Percentiles rank a stretch among this genome's conserved stretches.
phyloP scores from a whole-genome alignment of 2,888 invertebrate genomes.

The Thysanoteuthis rhombus region DNA sequence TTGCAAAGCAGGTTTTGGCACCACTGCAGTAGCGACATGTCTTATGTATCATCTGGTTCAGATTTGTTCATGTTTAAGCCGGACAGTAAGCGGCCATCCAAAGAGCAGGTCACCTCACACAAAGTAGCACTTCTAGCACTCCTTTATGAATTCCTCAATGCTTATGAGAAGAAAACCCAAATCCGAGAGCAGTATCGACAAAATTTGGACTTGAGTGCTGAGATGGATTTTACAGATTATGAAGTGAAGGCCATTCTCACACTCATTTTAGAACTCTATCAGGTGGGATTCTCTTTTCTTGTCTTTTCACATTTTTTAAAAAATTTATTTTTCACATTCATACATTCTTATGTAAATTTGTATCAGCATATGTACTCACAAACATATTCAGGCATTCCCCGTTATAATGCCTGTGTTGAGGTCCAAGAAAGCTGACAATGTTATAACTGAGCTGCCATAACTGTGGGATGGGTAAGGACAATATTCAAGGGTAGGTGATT shows the following conservation, averaged over 20 bases:
- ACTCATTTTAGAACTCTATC: conserved; percentile 30
- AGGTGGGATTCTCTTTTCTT: background rate
- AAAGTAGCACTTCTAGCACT: conserved; percentile 58
- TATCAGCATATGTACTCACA: too few relatives aligned
- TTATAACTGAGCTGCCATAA: too few relatives aligned
- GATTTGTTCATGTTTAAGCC: conserved; percentile 47
- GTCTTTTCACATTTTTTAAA: background rate
- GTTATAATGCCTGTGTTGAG: too few relatives aligned
- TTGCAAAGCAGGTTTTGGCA: background rate
- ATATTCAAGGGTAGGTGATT: too few relatives aligned
- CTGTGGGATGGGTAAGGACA: too few relatives aligned
- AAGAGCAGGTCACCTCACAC: conserved; percentile 60
- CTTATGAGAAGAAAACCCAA: conserved; percentile 22
- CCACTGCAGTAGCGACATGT: background rate
- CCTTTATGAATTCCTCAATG: conserved; percentile 49
- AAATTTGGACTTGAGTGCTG: background rate
- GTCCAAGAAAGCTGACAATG: too few relatives aligned
- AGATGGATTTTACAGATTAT: conserved; percentile 18
- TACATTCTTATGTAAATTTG: background rate
- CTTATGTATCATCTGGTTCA: conserved; percentile 30
- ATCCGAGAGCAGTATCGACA: conserved; percentile 23
- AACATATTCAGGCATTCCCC: too few relatives aligned
- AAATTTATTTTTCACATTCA: background rate
- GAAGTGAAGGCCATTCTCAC: conserved; percentile 28
- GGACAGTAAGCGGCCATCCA: conserved; percentile 45